Base-by-base conservation (phyloP, 1,140 invertebrate genomes). In the Heliconius melpomene region DNA sequence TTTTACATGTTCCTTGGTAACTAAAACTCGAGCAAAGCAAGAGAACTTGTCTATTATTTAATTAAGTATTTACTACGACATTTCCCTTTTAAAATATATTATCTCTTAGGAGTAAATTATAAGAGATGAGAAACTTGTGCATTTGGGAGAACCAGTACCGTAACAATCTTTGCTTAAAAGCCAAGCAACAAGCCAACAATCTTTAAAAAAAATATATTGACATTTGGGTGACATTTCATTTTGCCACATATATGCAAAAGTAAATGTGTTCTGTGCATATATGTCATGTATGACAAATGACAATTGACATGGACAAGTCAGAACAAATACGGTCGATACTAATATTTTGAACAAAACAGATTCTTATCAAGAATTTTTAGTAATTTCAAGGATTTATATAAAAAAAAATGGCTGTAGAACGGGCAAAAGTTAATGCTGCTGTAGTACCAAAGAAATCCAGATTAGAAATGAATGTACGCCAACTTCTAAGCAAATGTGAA, bases 381-480 rank as follows among this genome's bases (percentile, higher is more conserved):
- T 13, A 26, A 40, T 18, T 72, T 72, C 8, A 40, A 72, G 29
- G 8, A n/a, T 72, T 38, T 40, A 8, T 72, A 9, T 7, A 9
- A 38, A 72, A 77, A n/a, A 81, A 78, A 57, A 89, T 89, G 90
- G 79, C 86, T 46, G 74, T 91, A 7, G 82, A 88, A 74, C 84
- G 85, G 79, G 72, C 52, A 16, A 78, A 79, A 80, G 57, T 57
- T 57, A 66, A 23, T 78, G 78, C 75, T 20, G 79, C 57, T 71
- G 80, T 80, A 26, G 40, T 84, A 26, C 83, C 87, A 13, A 90
- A 87, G 81, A 93, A 87, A 82, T 95, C 96, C 57, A 96, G 96
- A 93, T 87, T 96, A 86, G 97, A 97, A 95, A 96, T 97, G 82
- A 97, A 97, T 92, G 94, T 97, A 18, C 94, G 96, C 36, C 95